These are phyloP conservation scores for Acipenser ruthenus DNA, from an alignment of 2,797 vertebrate species.

Conservation along the genomic window DNA sequence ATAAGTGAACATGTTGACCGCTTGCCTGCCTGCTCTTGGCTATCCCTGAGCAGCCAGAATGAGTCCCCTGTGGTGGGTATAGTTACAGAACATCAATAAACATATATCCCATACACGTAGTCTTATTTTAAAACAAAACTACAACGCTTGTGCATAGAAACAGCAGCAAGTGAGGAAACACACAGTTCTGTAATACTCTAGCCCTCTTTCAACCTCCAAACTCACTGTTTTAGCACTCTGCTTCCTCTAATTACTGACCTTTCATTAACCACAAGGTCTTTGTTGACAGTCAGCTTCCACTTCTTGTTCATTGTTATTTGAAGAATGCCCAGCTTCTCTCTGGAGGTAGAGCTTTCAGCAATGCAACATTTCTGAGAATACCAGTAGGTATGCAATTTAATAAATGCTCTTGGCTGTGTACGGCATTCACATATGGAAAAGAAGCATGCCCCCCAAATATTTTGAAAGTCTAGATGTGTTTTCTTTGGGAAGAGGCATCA, in stretches of 20 bases:
- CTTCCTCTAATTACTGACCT: slow-evolving; percentile 28
- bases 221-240: slow-evolving; percentile 25
- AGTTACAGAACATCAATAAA: no score
- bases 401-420: neutral
- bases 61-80: no score
- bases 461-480: slow-evolving; percentile 16
- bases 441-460: neutral
- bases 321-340: neutral
- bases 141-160: no score
- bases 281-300: neutral
- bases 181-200: no score
- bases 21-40: no score
- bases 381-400: no score
- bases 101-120: no score
- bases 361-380: neutral
- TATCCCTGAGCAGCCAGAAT: no score
- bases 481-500: slow-evolving; percentile 19
- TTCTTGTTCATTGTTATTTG: neutral
- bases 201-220: slow-evolving; percentile 16
- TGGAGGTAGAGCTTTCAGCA: no score
- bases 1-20: no score
- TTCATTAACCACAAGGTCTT: slow-evolving; percentile 29
- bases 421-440: slow-evolving; percentile 34
- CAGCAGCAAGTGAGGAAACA: no score
- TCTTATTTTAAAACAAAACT: no score